A percentile compares a stretch with the other conserved stretches of the same genome.
Evolutionary conservation across 2,113 vertebrate species (phyloP).

Genomic region (Sisor rabdophorus): DNA sequence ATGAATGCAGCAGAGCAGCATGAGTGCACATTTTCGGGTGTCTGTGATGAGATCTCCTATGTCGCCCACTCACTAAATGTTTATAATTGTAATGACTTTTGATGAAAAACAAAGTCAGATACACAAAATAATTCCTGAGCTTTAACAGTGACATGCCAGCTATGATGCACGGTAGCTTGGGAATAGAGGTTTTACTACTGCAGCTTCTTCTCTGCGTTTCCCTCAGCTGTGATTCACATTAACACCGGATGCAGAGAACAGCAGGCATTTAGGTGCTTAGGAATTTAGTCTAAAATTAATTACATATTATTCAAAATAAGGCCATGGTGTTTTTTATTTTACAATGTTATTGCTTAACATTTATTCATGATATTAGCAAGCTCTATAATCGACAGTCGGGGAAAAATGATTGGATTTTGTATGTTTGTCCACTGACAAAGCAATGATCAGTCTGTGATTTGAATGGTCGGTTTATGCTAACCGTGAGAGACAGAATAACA

Average conservation of each 20-base stretch:
- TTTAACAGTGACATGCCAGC: not conserved
- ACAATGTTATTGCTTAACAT: too few relatives aligned
- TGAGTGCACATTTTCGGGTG: not conserved
- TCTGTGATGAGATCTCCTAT: not conserved
- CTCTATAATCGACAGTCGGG: too few relatives aligned
- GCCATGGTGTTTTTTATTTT: not conserved
- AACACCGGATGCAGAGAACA: not conserved
- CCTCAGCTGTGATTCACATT: not conserved
- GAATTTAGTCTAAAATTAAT: not conserved
- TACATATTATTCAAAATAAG: not conserved
- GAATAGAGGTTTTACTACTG: not conserved
- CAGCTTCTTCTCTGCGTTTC: not conserved
- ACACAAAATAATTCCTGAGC: not conserved
- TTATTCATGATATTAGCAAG: too few relatives aligned
- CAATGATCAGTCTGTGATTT: too few relatives aligned
- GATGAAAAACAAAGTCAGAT: not conserved
- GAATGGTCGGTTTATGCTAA: too few relatives aligned
- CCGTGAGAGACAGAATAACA: too few relatives aligned
- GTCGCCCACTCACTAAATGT: too few relatives aligned
- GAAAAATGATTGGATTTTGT: too few relatives aligned
- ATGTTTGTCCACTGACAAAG: too few relatives aligned
- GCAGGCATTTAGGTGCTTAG: not conserved
- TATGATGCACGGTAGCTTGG: not conserved
- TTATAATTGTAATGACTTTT: not conserved
- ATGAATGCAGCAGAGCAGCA: not conserved